phyloP scores from a whole-genome alignment of 2,113 vertebrate species.

The Charadrius vociferus region DNA sequence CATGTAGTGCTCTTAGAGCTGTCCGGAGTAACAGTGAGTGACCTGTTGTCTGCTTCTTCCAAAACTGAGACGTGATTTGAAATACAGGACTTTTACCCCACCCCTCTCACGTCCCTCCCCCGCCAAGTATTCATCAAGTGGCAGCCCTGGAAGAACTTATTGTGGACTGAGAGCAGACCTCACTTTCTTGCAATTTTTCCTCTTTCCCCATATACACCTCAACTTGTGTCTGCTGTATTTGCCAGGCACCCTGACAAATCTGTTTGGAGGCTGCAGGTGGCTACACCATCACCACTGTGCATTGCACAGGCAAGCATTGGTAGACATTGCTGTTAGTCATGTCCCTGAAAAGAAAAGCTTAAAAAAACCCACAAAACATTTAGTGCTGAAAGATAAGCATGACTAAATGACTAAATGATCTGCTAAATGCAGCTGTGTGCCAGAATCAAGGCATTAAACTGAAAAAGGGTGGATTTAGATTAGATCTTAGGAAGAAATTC shows the following conservation, averaged over 20 bases:
- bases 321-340: not conserved
- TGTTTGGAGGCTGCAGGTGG: not conserved
- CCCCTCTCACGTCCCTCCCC: too few relatives aligned
- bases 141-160: not conserved
- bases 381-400: not conserved
- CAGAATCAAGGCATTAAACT: not conserved
- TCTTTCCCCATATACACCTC: not conserved
- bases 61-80: not conserved
- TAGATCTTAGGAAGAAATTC: not conserved
- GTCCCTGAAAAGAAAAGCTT: not conserved
- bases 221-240: not conserved
- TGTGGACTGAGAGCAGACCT: not conserved
- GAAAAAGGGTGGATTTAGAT: not conserved
- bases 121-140: not conserved
- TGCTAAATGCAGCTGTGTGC: not conserved
- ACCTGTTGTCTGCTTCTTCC: not conserved
- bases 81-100: not conserved
- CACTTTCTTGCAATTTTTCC: not conserved
- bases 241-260: not conserved
- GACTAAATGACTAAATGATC: not conserved
- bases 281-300: not conserved
- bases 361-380: not conserved
- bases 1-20: not conserved
- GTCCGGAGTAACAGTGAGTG: fast-evolving
- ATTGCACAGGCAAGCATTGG: not conserved